Conservation (phyloP, 2,888 invertebrate species). For the Caenorhabditis auriculariae region DNA sequence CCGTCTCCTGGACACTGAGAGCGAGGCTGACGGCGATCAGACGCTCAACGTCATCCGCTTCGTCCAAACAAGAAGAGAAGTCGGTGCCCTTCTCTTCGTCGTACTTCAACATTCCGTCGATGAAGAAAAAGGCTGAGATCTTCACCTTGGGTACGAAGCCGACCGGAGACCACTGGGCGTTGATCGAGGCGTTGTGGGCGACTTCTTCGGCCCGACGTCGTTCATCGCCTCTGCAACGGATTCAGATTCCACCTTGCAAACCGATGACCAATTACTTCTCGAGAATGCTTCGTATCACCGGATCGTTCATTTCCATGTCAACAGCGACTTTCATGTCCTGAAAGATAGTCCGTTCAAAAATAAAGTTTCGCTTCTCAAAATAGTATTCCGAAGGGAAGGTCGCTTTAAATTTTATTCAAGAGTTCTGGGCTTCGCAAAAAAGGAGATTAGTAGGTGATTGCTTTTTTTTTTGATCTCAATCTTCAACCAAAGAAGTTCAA, state of each 20-base stretch:
- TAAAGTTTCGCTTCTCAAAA: too few relatives aligned
- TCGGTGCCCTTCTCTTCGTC: constrained; percentile 10
- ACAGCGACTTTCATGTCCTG: neutral
- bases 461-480: too few relatives aligned
- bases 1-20: constrained; percentile 27
- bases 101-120: constrained; percentile 12
- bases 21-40: constrained; percentile 33
- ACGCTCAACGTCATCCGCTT: constrained; percentile 22
- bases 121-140: constrained; percentile 19
- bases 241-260: neutral
- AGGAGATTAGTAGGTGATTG: too few relatives aligned
- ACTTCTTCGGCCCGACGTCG: constrained; percentile 29
- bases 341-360: neutral
- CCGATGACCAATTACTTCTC: too few relatives aligned
- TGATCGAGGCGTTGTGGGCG: constrained; percentile 9
- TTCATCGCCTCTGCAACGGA: constrained; percentile 27
- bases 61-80: constrained; percentile 8
- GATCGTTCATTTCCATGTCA: constrained; percentile 27
- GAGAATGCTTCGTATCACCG: constrained; percentile 50
- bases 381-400: too few relatives aligned
- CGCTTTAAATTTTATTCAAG: too few relatives aligned
- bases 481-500: too few relatives aligned
- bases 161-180: constrained; percentile 39
- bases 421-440: too few relatives aligned
- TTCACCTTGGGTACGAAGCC: constrained; percentile 48